phyloP scores from a whole-genome alignment of 2,888 invertebrate genomes.

The Tricholauxania praeusta region DNA sequence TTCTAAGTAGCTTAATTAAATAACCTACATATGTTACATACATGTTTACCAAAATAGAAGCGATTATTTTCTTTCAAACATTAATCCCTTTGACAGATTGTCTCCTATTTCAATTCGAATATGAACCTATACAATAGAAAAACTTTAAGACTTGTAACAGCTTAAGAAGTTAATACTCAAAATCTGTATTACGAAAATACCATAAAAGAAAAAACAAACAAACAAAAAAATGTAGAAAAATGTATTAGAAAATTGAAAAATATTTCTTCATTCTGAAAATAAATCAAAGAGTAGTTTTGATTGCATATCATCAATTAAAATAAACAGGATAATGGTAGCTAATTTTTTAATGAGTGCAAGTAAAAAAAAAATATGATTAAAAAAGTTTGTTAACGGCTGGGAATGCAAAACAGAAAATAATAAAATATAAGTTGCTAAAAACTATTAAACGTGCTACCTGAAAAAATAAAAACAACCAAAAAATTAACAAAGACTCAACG shows the following conservation, averaged over 20 bases:
- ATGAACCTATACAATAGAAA: too few species aligned
- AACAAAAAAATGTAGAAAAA: neutral
- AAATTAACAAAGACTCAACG: neutral
- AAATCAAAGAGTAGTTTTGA: slow-evolving; percentile 20
- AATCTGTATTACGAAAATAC: neutral
- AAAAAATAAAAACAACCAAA: neutral
- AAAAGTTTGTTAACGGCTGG: neutral
- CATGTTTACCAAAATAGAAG: too few species aligned
- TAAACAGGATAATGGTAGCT: slow-evolving; percentile 4
- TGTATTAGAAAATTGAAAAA: neutral
- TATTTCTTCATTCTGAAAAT: neutral
- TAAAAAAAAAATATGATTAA: neutral
- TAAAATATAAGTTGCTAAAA: neutral
- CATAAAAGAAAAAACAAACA: neutral
- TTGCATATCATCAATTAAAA: slow-evolving; percentile 14
- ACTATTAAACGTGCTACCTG: slow-evolving; percentile 5
- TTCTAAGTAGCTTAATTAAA: too few species aligned
- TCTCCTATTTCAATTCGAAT: too few species aligned
- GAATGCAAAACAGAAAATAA: neutral
- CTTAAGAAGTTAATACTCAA: too few species aligned
- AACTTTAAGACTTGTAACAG: too few species aligned
- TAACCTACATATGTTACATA: too few species aligned
- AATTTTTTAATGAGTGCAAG: neutral
- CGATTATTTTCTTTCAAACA: too few species aligned
- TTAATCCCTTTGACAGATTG: too few species aligned